Conservation (phyloP, 1,140 invertebrate genomes). For the Aphelinus certus region DNA sequence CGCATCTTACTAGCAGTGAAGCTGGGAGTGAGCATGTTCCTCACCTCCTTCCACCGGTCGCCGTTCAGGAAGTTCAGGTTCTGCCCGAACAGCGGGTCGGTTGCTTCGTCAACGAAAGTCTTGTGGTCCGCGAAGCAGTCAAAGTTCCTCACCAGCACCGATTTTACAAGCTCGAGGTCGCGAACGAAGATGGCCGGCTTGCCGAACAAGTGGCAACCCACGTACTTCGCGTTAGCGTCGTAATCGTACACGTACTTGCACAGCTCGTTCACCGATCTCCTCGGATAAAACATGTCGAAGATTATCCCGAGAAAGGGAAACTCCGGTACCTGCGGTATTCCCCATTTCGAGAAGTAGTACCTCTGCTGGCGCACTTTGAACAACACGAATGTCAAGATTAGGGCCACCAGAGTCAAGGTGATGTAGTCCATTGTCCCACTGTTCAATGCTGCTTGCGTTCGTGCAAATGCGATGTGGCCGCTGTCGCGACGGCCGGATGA, state of each 20-base stretch:
- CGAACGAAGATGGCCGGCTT: slow-evolving; percentile 66
- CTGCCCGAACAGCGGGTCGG: slow-evolving; percentile 65
- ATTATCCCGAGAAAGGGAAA: neutral
- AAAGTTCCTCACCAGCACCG: slow-evolving; percentile 72
- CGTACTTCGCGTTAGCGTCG: slow-evolving; percentile 13
- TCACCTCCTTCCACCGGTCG: slow-evolving; percentile 68
- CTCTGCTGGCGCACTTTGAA: neutral
- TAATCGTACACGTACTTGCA: slow-evolving; percentile 3
- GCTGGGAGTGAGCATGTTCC: slow-evolving; percentile 67
- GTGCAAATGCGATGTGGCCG: neutral
- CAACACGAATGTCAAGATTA: neutral
- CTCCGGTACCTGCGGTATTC: slow-evolving; percentile 15
- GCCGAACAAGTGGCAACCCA: slow-evolving; percentile 11
- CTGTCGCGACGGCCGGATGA: neutral
- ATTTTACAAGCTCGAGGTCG: slow-evolving; percentile 70
- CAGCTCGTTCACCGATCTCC: slow-evolving; percentile 8
- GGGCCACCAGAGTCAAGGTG: neutral
- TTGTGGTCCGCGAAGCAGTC: slow-evolving; percentile 71
- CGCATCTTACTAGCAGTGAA: slow-evolving; percentile 72
- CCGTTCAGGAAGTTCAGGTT: slow-evolving; percentile 67
- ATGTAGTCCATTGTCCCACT: neutral
- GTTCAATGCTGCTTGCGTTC: neutral
- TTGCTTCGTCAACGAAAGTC: slow-evolving; percentile 56
- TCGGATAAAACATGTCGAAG: neutral
- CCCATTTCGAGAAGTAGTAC: slow-evolving; percentile 10